Percentiles rank a stretch among this genome's conserved stretches.
phyloP scores from a whole-genome alignment of 53 echinoderm and acorn worm species.

The Echinometra lucunter region DNA sequence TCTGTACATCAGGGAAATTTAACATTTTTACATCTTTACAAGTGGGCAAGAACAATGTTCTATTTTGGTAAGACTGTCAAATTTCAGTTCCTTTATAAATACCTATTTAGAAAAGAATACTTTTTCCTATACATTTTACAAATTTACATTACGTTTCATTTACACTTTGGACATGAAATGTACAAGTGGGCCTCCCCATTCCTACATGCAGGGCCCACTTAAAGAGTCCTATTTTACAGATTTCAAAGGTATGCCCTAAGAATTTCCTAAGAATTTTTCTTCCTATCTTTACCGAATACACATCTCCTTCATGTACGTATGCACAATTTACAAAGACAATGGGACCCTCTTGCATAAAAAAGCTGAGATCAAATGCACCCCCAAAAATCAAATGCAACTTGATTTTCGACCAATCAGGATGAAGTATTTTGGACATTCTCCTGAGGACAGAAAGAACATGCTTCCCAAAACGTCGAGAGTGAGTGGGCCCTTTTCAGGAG shows the following conservation, averaged over 20 bases:
- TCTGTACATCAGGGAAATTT: conserved; percentile 18
- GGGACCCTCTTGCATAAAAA: too few species aligned
- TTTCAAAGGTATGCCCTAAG: conserved; percentile 26
- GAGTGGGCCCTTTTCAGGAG: too few species aligned
- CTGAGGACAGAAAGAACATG: too few species aligned
- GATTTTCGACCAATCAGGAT: too few species aligned
- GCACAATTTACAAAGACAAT: conserved; percentile 38
- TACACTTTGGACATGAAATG: conserved; percentile 38
- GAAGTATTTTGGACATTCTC: too few species aligned
- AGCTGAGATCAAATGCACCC: too few species aligned
- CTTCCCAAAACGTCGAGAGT: too few species aligned
- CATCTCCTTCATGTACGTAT: conserved; percentile 34
- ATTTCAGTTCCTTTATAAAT: conserved; percentile 49
- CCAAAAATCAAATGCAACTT: too few species aligned
- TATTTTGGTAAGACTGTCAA: conserved; percentile 55
- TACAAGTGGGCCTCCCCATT: neutral
- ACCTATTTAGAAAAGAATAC: neutral
- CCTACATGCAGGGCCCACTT: neutral
- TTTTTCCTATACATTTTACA: conserved; percentile 33
- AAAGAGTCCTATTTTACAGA: neutral
- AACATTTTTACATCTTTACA: conserved; percentile 25
- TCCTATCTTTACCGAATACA: conserved; percentile 28
- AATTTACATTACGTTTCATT: conserved; percentile 31
- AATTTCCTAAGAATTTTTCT: neutral
- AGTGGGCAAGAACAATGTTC: conserved; percentile 43